Evolutionary conservation across 1,140 invertebrate genomes (phyloP).

Genomic region (Danaus plexippus): DNA sequence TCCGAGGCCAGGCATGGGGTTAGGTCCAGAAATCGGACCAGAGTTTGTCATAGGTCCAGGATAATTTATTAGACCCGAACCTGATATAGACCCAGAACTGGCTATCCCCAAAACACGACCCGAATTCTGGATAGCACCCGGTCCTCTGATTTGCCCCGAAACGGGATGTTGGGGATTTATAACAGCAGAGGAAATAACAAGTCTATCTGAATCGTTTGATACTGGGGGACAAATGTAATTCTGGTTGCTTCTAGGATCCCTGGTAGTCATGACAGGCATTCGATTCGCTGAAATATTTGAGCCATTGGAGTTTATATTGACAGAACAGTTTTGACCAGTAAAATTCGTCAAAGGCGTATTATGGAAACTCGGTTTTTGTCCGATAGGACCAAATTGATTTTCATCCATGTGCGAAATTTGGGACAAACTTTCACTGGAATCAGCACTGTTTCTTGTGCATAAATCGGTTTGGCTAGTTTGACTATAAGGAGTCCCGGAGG

Average conservation of each 20-base stretch:
- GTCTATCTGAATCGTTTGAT: no score
- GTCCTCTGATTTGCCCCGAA: neutral
- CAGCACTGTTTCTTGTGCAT: no score
- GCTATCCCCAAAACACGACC: neutral
- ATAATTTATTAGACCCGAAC: neutral
- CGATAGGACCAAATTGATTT: slow-evolving; percentile 11
- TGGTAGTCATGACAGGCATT: no score
- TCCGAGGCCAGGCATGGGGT: neutral
- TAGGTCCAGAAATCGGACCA: slow-evolving; percentile 3
- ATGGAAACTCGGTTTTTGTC: slow-evolving; percentile 2
- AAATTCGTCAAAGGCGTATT: slow-evolving; percentile 7
- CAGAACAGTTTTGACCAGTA: neutral
- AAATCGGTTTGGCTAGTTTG: slow-evolving; percentile 6
- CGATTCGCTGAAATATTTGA: no score
- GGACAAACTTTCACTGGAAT: neutral
- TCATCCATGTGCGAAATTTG: neutral
- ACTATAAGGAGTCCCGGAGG: neutral
- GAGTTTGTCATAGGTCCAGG: slow-evolving; percentile 10
- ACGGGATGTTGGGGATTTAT: neutral
- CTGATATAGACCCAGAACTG: neutral
- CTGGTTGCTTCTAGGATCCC: no score
- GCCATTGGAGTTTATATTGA: no score
- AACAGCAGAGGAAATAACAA: neutral
- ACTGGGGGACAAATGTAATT: no score
- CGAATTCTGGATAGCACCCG: neutral